Evolutionary conservation across 2,888 invertebrate genomes (phyloP), one percentile per base, ranked within the genome.

Genomic region (Lepidocyrtinus sp.): DNA sequence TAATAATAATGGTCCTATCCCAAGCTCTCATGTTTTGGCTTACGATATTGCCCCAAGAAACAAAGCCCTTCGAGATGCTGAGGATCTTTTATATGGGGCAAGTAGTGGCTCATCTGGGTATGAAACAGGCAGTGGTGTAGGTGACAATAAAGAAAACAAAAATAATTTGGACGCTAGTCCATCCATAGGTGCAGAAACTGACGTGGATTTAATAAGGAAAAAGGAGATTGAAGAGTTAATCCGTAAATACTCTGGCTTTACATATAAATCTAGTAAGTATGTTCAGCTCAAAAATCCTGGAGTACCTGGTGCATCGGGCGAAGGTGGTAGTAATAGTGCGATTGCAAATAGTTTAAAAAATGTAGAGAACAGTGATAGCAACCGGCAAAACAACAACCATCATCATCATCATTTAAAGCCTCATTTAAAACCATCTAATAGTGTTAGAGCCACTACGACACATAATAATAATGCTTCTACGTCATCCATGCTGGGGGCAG

Each of bases 211-310:
- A 85, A 95, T 95, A 85, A 91, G 95, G 62, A 94, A 95, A 88
- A 95, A 95, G 87, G 95, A 96, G 88, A 94, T 95, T 80, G 94
- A 94, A 88, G 93, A 93, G 87, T 90, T 96, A 79, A 94, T 95
- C 82, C 91, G 93, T 90, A 95, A 95, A 88, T 95, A 95, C 88
- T 93, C 94, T 27, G 94, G 94, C 63, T 90, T 95, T 87, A 92
- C 92, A 76, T 93, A 93, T 88, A 92, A 90, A 21, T 83, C 83
- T 0, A 85, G 82, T 24, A 84, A 84, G 59, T 84, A 84, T 74
- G 84, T 84, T 2, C 83, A 83, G 69, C 68, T 83, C 17, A 83
- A 84, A 65, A 63, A 83, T 75, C 84, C 87, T 46, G 79, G 81
- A 36, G 79, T 71, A 82, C 59, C 71, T 81, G 82, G 84, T 69